Base-by-base conservation (phyloP, 2,888 invertebrate genomes). In the Congeria kusceri region DNA sequence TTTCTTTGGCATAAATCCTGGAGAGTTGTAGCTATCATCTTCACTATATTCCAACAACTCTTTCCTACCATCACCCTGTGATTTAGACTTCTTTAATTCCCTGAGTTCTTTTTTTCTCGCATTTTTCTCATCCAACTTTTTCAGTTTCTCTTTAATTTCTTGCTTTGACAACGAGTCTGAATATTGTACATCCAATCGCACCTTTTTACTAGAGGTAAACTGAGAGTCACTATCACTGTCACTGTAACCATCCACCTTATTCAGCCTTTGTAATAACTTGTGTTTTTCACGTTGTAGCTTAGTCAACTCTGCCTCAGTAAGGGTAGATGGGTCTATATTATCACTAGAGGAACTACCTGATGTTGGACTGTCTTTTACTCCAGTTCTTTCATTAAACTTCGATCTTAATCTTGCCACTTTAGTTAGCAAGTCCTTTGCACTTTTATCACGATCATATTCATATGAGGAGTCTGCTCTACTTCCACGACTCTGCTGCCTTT, bases 321-420 rank as follows among this genome's bases (percentile, higher is more conserved):
- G 94, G 89, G 95, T 95, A 86, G 95, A 95, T 46, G 95, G 95
- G 72, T 95, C 95, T 72, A 95, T 88, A 59, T 88, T 88, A 59
- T 88, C 89, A 79, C 88, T 86, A 61, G 86, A 86, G 64, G 87
- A 88, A 81, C 87, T 88, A 32, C 86, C 84, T 44, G 91, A 90
- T 70, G 89, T 88, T 25, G 89, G 88, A 67, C 88, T 89, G 58
- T 87, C 85, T 72, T 84, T 86, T 61, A 76, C 78, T 63, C 74
- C 67, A 47, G 78, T 78, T 39, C 81, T 59, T 73, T 82, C 82
- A 80, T 82, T 78, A 28, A 82, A 71, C 71, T 84, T 77, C 20
- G 84, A 80, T 64, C 80, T 75, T 67, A 82, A 76, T 64, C 78
- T 61, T 39, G 75, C 78, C 32, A 83, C 80, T 67, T 83, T 80